Evolutionary conservation across 2,888 invertebrate genomes (phyloP).

Genomic region (Callinectes sapidus): DNA sequence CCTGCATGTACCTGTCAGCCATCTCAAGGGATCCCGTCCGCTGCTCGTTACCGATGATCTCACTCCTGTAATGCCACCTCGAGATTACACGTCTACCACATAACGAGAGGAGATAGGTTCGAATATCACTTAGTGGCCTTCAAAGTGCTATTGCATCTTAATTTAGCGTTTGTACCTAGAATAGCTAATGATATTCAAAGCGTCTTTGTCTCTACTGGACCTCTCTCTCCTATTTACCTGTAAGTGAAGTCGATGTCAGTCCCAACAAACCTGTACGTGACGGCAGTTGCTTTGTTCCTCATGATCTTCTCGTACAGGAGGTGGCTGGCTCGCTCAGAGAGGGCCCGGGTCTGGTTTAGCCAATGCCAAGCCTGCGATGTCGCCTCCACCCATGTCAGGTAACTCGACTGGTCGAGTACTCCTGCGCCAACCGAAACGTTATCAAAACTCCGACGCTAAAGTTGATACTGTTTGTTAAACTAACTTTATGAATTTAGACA

Average conservation of each 20-base stretch:
- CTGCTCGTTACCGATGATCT: constrained; percentile 52
- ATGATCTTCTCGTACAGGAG: not conserved
- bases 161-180: not conserved
- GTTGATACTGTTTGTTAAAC: not conserved
- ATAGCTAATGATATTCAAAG: too few relatives aligned
- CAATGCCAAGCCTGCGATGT: constrained; percentile 57
- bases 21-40: not conserved
- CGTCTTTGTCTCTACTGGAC: not conserved
- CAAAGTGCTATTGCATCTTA: not conserved
- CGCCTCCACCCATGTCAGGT: constrained; percentile 55
- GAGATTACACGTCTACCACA: not conserved
- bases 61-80: constrained; percentile 31
- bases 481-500: too few relatives aligned
- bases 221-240: not conserved
- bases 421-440: not conserved
- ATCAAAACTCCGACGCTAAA: not conserved
- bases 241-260: not conserved
- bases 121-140: not conserved
- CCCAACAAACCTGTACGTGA: constrained; percentile 16
- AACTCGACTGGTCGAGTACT: constrained; percentile 30
- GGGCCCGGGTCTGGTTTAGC: constrained; percentile 56
- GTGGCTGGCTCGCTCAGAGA: not conserved
- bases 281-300: not conserved
- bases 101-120: not conserved
- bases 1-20: constrained; percentile 56